Conservation (phyloP, 2,113 vertebrate species). For the Epinephelus cyanopodus region DNA sequence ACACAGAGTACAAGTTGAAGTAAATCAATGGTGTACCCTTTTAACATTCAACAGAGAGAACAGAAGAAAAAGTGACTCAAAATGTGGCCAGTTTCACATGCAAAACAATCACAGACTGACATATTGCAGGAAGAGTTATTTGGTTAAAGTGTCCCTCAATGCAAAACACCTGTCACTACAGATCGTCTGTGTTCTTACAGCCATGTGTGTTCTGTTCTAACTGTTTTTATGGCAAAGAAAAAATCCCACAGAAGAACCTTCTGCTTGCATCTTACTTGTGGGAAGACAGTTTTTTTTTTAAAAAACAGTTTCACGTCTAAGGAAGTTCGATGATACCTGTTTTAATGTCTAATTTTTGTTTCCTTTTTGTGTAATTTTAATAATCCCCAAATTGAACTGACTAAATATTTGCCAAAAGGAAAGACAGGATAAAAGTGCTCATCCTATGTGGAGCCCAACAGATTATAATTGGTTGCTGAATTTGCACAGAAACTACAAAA, state of each 20-base stretch:
- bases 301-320: neutral
- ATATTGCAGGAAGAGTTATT: neutral
- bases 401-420: neutral
- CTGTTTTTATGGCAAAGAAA: constrained; percentile 6
- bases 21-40: constrained; percentile 3
- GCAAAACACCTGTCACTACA: constrained; percentile 1
- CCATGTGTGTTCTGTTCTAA: neutral
- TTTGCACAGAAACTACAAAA: neutral
- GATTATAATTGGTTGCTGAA: neutral
- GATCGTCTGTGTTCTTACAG: neutral
- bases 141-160: constrained; percentile 21
- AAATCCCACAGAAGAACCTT: constrained; percentile 24
- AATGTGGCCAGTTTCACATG: constrained; percentile 54
- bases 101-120: neutral
- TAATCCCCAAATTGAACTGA: neutral
- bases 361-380: neutral
- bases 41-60: constrained; percentile 55
- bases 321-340: neutral
- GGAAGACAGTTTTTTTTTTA: constrained; percentile 20
- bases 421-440: constrained; percentile 1
- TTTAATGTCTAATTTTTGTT: neutral
- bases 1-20: constrained; percentile 22
- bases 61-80: constrained; percentile 33
- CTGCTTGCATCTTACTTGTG: neutral
- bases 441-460: neutral